phyloP scores from a whole-genome alignment of 1,140 invertebrate genomes.

The Odontomachus brunneus region DNA sequence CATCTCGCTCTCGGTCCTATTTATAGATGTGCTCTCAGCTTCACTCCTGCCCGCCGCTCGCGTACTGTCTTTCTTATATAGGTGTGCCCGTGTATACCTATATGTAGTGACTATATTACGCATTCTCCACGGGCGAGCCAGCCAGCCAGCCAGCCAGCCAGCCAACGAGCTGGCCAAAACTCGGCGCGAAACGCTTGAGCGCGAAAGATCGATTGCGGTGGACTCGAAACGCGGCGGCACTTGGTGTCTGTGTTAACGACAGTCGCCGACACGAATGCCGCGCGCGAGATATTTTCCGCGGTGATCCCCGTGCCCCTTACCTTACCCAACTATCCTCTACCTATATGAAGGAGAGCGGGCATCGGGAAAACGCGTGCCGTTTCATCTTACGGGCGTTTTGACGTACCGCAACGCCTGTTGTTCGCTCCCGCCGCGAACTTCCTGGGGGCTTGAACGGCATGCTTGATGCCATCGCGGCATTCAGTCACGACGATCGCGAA shows the following conservation, averaged over 20 bases:
- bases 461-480: too few relatives aligned
- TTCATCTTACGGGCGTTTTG: too few relatives aligned
- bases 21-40: slow-evolving; percentile 85
- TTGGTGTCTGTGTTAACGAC: not conserved
- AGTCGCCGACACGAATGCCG: not conserved
- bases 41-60: slow-evolving; percentile 82
- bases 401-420: too few relatives aligned
- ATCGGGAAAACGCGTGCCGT: too few relatives aligned
- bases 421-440: too few relatives aligned
- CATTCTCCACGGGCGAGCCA: slow-evolving; percentile 55
- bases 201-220: slow-evolving; percentile 65
- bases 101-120: slow-evolving; percentile 66
- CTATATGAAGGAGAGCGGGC: too few relatives aligned
- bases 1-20: slow-evolving; percentile 83
- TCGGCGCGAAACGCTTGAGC: slow-evolving; percentile 54
- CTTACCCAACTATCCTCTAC: too few relatives aligned
- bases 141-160: slow-evolving; percentile 48
- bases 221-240: not conserved
- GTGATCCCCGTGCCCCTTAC: too few relatives aligned
- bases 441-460: too few relatives aligned
- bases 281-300: too few relatives aligned
- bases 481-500: too few relatives aligned
- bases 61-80: slow-evolving; percentile 78
- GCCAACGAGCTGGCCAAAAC: slow-evolving; percentile 66
- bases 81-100: slow-evolving; percentile 65